These are phyloP conservation scores for Notolabrus celidotus DNA, from an alignment of 2,797 vertebrate genomes.

Conservation along the genomic window DNA sequence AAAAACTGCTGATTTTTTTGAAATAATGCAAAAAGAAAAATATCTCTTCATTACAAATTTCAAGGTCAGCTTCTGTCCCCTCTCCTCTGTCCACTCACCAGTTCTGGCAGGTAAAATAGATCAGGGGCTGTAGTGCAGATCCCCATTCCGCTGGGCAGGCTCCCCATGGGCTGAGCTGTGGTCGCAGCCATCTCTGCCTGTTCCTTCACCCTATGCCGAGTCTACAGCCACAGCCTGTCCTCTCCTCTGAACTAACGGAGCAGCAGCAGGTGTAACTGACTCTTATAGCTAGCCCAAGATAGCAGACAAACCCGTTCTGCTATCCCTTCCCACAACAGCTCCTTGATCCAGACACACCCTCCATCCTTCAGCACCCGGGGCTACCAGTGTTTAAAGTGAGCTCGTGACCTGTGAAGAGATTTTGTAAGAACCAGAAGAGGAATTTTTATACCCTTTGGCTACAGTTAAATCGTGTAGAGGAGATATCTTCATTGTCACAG, in stretches of 20 bases:
- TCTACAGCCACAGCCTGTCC: constrained; percentile 9
- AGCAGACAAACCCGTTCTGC: constrained; percentile 75
- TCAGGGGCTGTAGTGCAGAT: constrained; percentile 87
- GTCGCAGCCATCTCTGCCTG: constrained; percentile 79
- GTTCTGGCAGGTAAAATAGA: constrained; percentile 87
- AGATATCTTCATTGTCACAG: constrained; percentile 7
- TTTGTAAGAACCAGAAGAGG: constrained; percentile 30
- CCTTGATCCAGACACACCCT: constrained; percentile 72
- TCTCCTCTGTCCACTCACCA: constrained; percentile 82
- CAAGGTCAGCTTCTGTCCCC: constrained; percentile 5
- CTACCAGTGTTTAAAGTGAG: constrained; percentile 22
- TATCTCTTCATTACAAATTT: not conserved
- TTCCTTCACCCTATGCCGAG: constrained; percentile 28
- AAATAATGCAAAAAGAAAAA: not conserved
- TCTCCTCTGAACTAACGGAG: constrained; percentile 59
- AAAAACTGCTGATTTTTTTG: not conserved
- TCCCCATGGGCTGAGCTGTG: constrained; percentile 74
- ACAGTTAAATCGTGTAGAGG: constrained; percentile 5
- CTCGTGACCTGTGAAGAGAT: constrained; percentile 36
- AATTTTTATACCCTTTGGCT: constrained; percentile 47
- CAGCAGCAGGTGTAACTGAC: constrained; percentile 53
- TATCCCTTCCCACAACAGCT: constrained; percentile 54
- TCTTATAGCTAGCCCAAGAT: constrained; percentile 61
- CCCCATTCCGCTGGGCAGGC: constrained; percentile 85
- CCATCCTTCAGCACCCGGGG: not conserved